Percentiles rank a stretch among this genome's conserved stretches.
phyloP scores from a whole-genome alignment of 2,888 invertebrate species.

The Conchocele bisecta region DNA sequence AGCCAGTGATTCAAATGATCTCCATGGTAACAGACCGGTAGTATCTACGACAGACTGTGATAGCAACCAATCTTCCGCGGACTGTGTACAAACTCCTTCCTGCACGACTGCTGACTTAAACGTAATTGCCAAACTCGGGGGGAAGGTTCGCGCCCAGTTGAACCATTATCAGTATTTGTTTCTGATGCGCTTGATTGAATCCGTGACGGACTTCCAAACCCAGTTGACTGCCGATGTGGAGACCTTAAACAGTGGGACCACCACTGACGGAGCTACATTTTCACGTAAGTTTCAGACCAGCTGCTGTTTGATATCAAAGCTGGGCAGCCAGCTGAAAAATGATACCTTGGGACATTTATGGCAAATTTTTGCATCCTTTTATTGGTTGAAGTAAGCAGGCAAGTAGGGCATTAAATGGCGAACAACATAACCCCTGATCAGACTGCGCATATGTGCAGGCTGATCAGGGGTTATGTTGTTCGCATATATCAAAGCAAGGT shows the following conservation, averaged over 20 bases:
- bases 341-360: too few relatives aligned
- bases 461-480: too few relatives aligned
- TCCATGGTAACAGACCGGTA: neutral
- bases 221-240: constrained; percentile 83
- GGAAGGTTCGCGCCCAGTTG: constrained; percentile 93
- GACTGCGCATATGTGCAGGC: too few relatives aligned
- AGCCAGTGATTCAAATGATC: constrained; percentile 11
- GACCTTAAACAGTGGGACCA: constrained; percentile 83
- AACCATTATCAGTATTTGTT: constrained; percentile 97
- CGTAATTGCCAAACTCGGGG: constrained; percentile 91
- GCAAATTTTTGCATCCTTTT: too few relatives aligned
- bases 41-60: constrained; percentile 48
- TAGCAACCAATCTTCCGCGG: constrained; percentile 33
- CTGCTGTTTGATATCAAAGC: too few relatives aligned
- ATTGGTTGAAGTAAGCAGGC: too few relatives aligned
- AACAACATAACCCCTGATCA: too few relatives aligned
- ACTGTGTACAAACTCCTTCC: constrained; percentile 66
- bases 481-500: too few relatives aligned
- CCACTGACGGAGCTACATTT: constrained; percentile 29
- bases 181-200: constrained; percentile 91
- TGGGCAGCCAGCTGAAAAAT: too few relatives aligned
- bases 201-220: constrained; percentile 83
- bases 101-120: constrained; percentile 86
- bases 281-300: constrained; percentile 7
- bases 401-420: too few relatives aligned